These are phyloP conservation scores for Cantharis lateralis DNA, from an alignment of 2,888 invertebrate genomes.

Conservation along the genomic window DNA sequence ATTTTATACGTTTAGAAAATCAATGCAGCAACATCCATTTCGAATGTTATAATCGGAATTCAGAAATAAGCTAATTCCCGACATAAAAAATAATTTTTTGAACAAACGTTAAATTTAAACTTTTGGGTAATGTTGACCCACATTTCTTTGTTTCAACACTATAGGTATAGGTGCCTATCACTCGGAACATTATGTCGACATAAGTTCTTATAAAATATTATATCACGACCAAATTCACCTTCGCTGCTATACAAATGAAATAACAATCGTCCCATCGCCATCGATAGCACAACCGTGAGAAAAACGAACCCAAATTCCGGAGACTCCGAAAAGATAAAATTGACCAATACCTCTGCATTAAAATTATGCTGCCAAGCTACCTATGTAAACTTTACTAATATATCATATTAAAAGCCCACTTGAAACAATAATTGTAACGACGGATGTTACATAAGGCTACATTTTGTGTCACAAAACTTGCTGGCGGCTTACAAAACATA, in stretches of 20 bases:
- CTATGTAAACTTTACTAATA: not conserved
- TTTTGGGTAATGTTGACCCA: not conserved
- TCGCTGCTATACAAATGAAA: not conserved
- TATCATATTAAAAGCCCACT: not conserved
- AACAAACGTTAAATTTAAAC: not conserved
- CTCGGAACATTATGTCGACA: not conserved
- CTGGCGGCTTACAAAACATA: not conserved
- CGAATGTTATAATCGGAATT: not conserved
- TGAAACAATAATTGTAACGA: not conserved
- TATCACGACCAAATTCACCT: not conserved
- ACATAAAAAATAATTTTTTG: not conserved
- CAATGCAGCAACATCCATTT: not conserved
- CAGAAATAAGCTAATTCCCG: not conserved
- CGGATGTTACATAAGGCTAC: not conserved
- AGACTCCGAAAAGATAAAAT: not conserved
- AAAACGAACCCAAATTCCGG: not conserved
- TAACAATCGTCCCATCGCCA: not conserved
- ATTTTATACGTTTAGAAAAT: not conserved
- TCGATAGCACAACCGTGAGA: not conserved
- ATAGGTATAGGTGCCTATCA: not conserved
- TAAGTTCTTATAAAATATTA: not conserved
- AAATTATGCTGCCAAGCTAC: not conserved
- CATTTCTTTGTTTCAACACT: not conserved
- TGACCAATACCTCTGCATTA: too few relatives aligned
- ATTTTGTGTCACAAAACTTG: not conserved